phyloP scores from a whole-genome alignment of 2,797 vertebrate species.

The Anabas testudineus region DNA sequence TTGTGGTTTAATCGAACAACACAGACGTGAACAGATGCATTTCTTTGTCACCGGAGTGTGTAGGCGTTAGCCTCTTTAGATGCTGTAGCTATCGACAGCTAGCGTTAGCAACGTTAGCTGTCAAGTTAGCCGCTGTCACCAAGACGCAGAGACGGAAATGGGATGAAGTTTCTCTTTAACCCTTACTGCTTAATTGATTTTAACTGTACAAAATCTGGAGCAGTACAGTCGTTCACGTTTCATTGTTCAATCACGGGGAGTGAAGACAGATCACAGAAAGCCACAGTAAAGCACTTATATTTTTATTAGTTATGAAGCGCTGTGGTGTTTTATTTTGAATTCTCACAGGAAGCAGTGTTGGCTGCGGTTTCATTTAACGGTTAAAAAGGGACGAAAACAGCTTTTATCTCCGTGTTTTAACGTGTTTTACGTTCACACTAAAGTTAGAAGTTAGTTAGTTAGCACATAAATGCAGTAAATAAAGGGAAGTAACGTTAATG shows the following conservation, averaged over 20 bases:
- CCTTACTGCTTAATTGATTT: accelerated
- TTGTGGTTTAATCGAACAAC: accelerated
- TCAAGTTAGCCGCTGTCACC: background rate
- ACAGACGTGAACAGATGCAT: background rate
- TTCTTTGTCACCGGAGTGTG: accelerated
- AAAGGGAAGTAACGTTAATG: too few relatives aligned
- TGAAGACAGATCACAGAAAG: background rate
- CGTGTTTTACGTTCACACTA: too few relatives aligned
- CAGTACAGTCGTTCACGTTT: accelerated
- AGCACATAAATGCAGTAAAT: too few relatives aligned
- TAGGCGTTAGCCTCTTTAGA: background rate
- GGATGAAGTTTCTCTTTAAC: accelerated
- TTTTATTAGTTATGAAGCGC: accelerated
- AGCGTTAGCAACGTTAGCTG: constrained; percentile 16
- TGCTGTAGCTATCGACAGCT: background rate
- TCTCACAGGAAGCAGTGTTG: background rate
- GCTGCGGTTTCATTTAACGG: background rate
- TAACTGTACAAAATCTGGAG: too few relatives aligned
- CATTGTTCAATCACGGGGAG: accelerated
- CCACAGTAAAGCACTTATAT: too few relatives aligned
- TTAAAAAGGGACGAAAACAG: too few relatives aligned
- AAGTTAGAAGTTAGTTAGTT: too few relatives aligned
- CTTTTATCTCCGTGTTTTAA: too few relatives aligned
- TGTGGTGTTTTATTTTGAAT: constrained; percentile 20
- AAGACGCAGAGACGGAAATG: background rate